A percentile compares a stretch with the other conserved stretches of the same genome.
Conservation (phyloP, 2,113 vertebrate species). For the Mungos mungo region DNA sequence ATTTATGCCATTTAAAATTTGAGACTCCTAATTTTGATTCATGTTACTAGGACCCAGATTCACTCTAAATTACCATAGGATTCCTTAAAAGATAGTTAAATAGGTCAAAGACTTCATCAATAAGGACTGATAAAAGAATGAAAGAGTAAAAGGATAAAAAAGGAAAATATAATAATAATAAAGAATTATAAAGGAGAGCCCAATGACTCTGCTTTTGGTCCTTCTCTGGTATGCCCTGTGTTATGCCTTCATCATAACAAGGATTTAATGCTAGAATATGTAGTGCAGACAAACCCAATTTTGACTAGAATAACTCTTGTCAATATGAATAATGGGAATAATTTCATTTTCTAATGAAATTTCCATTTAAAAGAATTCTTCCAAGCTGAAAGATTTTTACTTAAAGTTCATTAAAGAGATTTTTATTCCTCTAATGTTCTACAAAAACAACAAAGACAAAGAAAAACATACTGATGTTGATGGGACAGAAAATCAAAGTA, state of each 20-base stretch:
- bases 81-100: neutral
- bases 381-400: neutral
- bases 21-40: neutral
- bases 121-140: neutral
- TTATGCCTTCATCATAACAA: neutral
- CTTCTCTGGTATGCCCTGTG: too few species aligned
- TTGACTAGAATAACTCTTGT: neutral
- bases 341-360: neutral
- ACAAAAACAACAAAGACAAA: neutral
- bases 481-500: neutral
- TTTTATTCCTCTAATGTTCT: neutral
- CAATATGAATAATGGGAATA: neutral
- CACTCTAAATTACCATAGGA: neutral
- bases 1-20: neutral
- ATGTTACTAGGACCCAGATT: neutral
- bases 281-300: neutral
- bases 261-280: neutral
- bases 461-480: fast-evolving
- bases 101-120: neutral
- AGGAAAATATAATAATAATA: neutral
- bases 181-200: neutral
- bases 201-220: neutral
- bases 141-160: neutral
- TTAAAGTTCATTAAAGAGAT: neutral
- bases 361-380: neutral